A percentile compares a stretch with the other conserved stretches of the same genome.
Evolutionary conservation across 2,797 vertebrate genomes (phyloP).

Genomic region (Sebastes nivosus): DNA sequence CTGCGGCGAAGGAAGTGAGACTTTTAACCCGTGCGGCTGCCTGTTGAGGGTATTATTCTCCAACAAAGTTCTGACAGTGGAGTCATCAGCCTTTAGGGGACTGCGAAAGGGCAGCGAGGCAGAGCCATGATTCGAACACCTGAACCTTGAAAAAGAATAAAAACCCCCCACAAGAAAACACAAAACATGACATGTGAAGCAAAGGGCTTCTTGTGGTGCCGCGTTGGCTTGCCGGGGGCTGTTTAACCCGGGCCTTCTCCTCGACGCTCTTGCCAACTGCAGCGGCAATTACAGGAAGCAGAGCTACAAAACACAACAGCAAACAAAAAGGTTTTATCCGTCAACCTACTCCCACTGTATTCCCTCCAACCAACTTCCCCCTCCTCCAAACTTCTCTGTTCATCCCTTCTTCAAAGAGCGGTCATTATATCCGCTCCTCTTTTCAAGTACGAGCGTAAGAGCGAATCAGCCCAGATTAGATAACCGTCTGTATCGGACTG

Average conservation of each 20-base stretch:
- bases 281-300: slow-evolving; percentile 69
- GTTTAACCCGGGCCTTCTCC: slow-evolving; percentile 65
- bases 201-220: slow-evolving; percentile 56
- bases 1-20: slow-evolving; percentile 27
- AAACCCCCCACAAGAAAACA: slow-evolving; percentile 61
- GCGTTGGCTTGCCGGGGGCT: slow-evolving; percentile 57
- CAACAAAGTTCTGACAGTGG: slow-evolving; percentile 49
- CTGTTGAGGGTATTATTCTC: slow-evolving; percentile 35
- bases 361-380: slow-evolving; percentile 49
- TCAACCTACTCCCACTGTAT: slow-evolving; percentile 55
- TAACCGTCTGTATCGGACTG: slow-evolving; percentile 32
- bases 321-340: slow-evolving; percentile 44
- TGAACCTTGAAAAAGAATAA: slow-evolving; percentile 55
- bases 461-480: slow-evolving; percentile 58
- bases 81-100: slow-evolving; percentile 63
- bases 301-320: slow-evolving; percentile 51
- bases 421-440: slow-evolving; percentile 61
- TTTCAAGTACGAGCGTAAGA: slow-evolving; percentile 54
- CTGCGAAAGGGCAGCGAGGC: slow-evolving; percentile 44
- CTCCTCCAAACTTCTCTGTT: slow-evolving; percentile 47
- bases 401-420: slow-evolving; percentile 62
- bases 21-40: slow-evolving; percentile 46
- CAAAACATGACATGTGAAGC: slow-evolving; percentile 72
- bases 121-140: slow-evolving; percentile 50
- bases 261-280: slow-evolving; percentile 49